A percentile compares a stretch with the other conserved stretches of the same genome.
phyloP scores from a whole-genome alignment of 2,797 vertebrate genomes.

The Chanos chanos region DNA sequence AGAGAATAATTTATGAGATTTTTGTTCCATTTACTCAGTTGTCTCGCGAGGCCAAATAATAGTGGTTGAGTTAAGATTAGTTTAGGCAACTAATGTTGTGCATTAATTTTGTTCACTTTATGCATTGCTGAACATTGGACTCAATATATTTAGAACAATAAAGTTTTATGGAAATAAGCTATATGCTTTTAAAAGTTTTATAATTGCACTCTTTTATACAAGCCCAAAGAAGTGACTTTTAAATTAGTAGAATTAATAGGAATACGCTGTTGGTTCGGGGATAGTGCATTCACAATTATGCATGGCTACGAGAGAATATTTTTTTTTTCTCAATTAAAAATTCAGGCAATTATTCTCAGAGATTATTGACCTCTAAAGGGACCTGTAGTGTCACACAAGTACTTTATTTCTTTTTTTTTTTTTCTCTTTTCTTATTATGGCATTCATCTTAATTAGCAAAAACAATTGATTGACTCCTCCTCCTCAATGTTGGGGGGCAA shows the following conservation, averaged over 20 bases:
- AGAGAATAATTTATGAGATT: slow-evolving; percentile 3
- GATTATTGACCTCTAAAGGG: slow-evolving; percentile 84
- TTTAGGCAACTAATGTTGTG: slow-evolving; percentile 58
- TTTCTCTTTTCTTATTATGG: slow-evolving; percentile 74
- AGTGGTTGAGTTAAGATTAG: slow-evolving; percentile 66
- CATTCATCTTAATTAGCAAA: slow-evolving; percentile 88
- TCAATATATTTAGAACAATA: slow-evolving; percentile 70
- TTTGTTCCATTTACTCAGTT: slow-evolving; percentile 34
- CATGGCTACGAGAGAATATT: slow-evolving; percentile 68
- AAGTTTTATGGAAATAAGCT: slow-evolving; percentile 82
- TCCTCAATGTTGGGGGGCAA: slow-evolving; percentile 56
- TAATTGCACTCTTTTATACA: slow-evolving; percentile 81
- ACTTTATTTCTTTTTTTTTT: slow-evolving; percentile 55
- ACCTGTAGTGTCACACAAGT: slow-evolving; percentile 76
- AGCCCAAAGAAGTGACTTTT: slow-evolving; percentile 77
- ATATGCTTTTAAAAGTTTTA: slow-evolving; percentile 81
- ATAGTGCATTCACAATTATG: slow-evolving; percentile 68
- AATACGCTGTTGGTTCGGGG: slow-evolving; percentile 72
- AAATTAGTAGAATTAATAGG: slow-evolving; percentile 80
- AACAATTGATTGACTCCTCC: slow-evolving; percentile 78
- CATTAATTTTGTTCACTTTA: slow-evolving; percentile 63
- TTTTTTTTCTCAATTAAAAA: slow-evolving; percentile 85
- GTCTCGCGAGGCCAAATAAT: slow-evolving; percentile 41
- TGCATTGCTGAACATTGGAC: slow-evolving; percentile 73
- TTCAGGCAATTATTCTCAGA: slow-evolving; percentile 80